These are phyloP conservation scores for Drosophila saltans DNA, from an alignment of 1,140 invertebrate genomes.

Conservation along the genomic window DNA sequence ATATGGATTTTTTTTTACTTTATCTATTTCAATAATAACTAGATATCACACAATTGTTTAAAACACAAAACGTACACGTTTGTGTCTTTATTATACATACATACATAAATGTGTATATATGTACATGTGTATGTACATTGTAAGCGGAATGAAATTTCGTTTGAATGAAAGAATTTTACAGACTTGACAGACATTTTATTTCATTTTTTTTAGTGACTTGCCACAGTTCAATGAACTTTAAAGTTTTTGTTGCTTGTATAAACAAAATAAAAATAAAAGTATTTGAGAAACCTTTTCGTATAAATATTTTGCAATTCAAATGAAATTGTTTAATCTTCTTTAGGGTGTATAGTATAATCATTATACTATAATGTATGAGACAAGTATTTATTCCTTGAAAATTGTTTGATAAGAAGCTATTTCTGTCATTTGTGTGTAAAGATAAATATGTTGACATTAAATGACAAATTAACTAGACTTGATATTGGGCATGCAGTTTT, in stretches of 20 bases:
- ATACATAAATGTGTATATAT: too few relatives aligned
- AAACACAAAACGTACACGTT: slow-evolving; percentile 20
- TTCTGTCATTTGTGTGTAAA: background rate
- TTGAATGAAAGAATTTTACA: background rate
- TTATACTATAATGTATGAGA: too few relatives aligned
- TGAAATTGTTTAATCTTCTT: too few relatives aligned
- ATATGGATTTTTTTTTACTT: slow-evolving; percentile 39
- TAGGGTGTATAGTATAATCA: too few relatives aligned
- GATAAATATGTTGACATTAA: background rate
- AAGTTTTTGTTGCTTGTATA: slow-evolving; percentile 5
- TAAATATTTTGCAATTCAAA: background rate
- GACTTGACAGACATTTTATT: background rate
- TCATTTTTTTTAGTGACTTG: background rate
- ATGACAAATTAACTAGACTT: too few relatives aligned
- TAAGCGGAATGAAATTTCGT: background rate
- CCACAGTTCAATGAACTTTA: slow-evolving; percentile 39
- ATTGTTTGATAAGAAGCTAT: background rate
- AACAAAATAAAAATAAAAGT: background rate
- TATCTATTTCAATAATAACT: slow-evolving; percentile 45
- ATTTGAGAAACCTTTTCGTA: background rate
- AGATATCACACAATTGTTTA: slow-evolving; percentile 25
- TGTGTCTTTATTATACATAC: slow-evolving; percentile 45
- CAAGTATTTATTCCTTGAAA: background rate
- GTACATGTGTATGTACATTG: background rate
- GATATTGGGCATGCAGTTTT: too few relatives aligned